These are phyloP conservation scores for Platerodrilus igneus DNA, from an alignment of 2,888 invertebrate genomes.

Conservation along the genomic window DNA sequence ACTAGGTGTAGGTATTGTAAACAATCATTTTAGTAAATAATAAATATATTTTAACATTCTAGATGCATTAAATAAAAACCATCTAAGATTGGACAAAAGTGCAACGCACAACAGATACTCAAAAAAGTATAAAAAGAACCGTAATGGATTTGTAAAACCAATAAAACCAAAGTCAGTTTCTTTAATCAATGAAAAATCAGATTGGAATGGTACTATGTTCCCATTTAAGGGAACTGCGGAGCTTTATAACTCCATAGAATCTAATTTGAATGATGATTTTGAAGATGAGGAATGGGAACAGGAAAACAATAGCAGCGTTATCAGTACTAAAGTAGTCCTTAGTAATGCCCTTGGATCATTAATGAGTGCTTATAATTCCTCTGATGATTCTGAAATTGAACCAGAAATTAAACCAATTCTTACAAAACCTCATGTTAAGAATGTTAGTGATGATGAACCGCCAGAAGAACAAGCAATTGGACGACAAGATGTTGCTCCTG, in stretches of 20 bases:
- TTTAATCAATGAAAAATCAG: conserved; percentile 40
- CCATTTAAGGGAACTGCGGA: conserved; percentile 43
- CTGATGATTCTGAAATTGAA: conserved; percentile 47
- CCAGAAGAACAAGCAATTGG: conserved; percentile 51
- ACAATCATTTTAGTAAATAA: neutral
- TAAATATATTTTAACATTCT: conserved; percentile 12
- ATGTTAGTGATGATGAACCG: conserved; percentile 48
- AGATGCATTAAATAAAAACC: conserved; percentile 7
- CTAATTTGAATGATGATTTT: conserved; percentile 37
- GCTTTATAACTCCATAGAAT: conserved; percentile 28
- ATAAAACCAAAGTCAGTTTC: conserved; percentile 32
- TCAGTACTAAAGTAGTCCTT: conserved; percentile 32
- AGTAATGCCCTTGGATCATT: conserved; percentile 56
- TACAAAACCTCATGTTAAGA: no score
- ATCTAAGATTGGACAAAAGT: neutral
- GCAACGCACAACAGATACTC: neutral
- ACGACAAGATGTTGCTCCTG: conserved; percentile 32
- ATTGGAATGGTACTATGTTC: conserved; percentile 44
- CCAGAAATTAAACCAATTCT: conserved; percentile 13
- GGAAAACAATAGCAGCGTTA: neutral
- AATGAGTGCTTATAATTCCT: conserved; percentile 55
- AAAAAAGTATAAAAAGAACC: no score
- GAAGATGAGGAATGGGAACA: conserved; percentile 43
- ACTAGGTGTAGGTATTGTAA: conserved; percentile 39
- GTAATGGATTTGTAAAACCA: no score